Conservation (phyloP, 1,140 invertebrate species). For the Magallana angulata region DNA sequence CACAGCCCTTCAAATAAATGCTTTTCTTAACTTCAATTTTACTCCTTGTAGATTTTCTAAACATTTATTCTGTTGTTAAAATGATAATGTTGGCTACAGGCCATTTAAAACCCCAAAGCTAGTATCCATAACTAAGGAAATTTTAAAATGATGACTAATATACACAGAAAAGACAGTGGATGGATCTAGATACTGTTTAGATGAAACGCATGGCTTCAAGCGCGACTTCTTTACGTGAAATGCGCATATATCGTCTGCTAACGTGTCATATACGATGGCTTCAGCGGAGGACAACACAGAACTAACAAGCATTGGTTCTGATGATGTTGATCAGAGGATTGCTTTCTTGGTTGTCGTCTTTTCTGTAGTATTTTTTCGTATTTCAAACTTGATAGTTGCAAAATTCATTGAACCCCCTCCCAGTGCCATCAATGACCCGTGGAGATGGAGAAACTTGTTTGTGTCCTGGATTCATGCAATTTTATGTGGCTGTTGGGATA, state of each 20-base stretch:
- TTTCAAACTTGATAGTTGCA: background rate
- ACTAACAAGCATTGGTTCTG: background rate
- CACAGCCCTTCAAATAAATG: too few relatives aligned
- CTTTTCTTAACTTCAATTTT: too few relatives aligned
- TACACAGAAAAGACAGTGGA: too few relatives aligned
- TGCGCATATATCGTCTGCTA: background rate
- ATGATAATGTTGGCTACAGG: too few relatives aligned
- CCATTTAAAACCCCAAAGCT: too few relatives aligned
- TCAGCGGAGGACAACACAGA: background rate
- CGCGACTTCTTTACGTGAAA: too few relatives aligned
- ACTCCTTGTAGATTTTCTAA: too few relatives aligned
- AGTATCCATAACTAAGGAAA: too few relatives aligned
- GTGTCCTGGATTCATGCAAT: conserved; percentile 74
- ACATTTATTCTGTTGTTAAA: too few relatives aligned
- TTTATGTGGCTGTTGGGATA: conserved; percentile 67
- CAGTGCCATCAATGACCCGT: conserved; percentile 55
- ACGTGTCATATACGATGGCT: background rate
- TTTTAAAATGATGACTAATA: too few relatives aligned
- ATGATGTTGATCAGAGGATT: background rate
- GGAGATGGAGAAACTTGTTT: conserved; percentile 73
- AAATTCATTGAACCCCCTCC: background rate
- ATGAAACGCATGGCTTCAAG: too few relatives aligned
- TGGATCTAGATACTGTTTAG: too few relatives aligned
- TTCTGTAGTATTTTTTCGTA: background rate
- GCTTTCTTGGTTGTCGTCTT: background rate